Conservation (phyloP, 2,113 vertebrate genomes). For the Lonchura striata region DNA sequence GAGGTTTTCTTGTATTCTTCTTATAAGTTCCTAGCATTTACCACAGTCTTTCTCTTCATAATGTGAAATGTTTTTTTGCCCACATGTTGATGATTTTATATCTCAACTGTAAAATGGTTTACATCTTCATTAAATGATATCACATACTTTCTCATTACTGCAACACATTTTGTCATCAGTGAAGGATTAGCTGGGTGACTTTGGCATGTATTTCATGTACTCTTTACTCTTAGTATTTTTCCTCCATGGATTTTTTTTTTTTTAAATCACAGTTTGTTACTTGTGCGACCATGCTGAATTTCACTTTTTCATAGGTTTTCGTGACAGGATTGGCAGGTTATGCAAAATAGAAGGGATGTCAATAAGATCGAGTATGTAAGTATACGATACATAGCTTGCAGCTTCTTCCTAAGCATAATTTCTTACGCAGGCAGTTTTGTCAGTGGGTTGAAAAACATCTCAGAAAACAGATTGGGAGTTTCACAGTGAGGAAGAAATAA, state of each 20-base stretch:
- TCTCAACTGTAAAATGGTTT: not conserved
- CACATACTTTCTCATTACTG: not conserved
- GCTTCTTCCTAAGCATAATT: not conserved
- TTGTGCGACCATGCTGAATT: not conserved
- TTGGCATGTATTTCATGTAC: not conserved
- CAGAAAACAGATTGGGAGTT: not conserved
- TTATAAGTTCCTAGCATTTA: not conserved
- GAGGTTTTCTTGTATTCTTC: not conserved
- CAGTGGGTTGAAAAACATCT: not conserved
- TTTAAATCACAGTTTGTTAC: not conserved
- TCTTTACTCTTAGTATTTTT: not conserved
- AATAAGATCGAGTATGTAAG: not conserved
- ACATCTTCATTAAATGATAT: not conserved
- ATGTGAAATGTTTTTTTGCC: not conserved
- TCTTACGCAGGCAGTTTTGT: not conserved
- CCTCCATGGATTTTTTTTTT: not conserved
- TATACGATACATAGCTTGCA: not conserved
- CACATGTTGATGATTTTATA: not conserved
- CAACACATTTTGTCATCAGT: not conserved
- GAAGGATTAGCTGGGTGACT: not conserved
- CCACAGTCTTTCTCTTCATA: not conserved
- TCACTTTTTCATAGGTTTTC: not conserved
- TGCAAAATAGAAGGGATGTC: not conserved
- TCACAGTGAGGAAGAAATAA: not conserved
- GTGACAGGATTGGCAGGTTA: not conserved